Conservation (phyloP, 2,797 vertebrate species). For the Mormyrus proboscirostris region DNA sequence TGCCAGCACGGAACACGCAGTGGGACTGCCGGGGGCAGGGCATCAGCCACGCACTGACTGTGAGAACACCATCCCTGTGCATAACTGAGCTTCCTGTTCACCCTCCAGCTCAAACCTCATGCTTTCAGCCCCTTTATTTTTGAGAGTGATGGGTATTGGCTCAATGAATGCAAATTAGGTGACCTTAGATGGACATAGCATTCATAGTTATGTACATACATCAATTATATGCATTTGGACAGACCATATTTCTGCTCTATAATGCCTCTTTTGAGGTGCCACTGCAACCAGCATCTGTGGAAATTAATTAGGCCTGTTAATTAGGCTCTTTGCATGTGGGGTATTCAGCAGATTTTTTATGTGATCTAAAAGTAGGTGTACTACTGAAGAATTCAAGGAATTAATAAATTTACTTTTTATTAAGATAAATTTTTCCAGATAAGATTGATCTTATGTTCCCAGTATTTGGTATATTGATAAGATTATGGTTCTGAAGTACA, state of each 20-base stretch:
- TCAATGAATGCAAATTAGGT: not conserved
- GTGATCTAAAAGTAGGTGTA: not conserved
- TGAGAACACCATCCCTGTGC: conserved; percentile 76
- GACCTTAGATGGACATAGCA: not conserved
- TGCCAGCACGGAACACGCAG: conserved; percentile 80
- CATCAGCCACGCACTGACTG: conserved; percentile 59
- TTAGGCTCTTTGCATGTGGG: not conserved
- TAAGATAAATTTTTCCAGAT: not conserved
- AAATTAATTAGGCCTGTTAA: not conserved
- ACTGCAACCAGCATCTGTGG: not conserved
- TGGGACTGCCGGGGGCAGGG: conserved; percentile 76
- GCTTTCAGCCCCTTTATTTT: not conserved
- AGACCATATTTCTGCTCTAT: not conserved
- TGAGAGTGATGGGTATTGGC: not conserved
- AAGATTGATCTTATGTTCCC: not conserved
- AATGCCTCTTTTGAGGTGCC: not conserved
- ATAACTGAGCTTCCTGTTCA: conserved; percentile 56
- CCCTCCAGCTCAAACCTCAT: not conserved
- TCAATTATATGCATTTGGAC: not conserved
- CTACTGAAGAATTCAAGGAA: not conserved
- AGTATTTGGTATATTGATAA: not conserved
- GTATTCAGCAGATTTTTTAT: not conserved
- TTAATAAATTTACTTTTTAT: not conserved
- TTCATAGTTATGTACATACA: conserved; percentile 12
- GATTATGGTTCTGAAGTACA: not conserved